These are phyloP conservation scores for Meloidogyne exigua DNA, from an alignment of 1,140 invertebrate genomes.

Conservation along the genomic window DNA sequence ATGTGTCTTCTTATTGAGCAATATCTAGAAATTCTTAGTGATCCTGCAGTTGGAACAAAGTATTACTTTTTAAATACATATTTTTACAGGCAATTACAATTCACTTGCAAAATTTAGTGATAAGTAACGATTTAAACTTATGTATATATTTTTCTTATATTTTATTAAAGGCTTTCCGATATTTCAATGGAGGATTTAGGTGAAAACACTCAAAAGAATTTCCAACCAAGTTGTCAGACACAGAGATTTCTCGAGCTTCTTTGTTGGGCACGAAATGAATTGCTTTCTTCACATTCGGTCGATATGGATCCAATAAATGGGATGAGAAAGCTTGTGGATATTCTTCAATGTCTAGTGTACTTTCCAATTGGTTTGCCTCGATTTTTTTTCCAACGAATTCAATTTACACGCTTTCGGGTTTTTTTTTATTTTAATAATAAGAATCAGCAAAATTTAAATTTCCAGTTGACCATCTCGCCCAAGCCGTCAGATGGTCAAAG, in stretches of 20 bases:
- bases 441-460: neutral
- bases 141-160: too few relatives aligned
- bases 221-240: neutral
- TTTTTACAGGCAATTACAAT: neutral
- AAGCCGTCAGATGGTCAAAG: constrained; percentile 13
- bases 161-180: constrained; percentile 8
- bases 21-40: constrained; percentile 11
- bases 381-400: constrained; percentile 27
- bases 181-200: constrained; percentile 25
- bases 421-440: neutral
- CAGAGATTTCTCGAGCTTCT: constrained; percentile 3
- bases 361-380: constrained; percentile 27
- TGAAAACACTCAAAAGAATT: constrained; percentile 10
- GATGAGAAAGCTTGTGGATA: neutral
- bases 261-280: constrained; percentile 16
- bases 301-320: neutral
- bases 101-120: too few relatives aligned
- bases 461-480: constrained; percentile 27
- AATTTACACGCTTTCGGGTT: constrained; percentile 21
- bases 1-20: constrained; percentile 24
- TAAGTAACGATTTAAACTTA: too few relatives aligned
- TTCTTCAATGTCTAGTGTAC: neutral
- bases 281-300: neutral
- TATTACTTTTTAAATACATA: neutral
- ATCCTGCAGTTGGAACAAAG: constrained; percentile 6